Evolutionary conservation across 2,113 vertebrate genomes (phyloP).

Genomic region (Heptranchias perlo): DNA sequence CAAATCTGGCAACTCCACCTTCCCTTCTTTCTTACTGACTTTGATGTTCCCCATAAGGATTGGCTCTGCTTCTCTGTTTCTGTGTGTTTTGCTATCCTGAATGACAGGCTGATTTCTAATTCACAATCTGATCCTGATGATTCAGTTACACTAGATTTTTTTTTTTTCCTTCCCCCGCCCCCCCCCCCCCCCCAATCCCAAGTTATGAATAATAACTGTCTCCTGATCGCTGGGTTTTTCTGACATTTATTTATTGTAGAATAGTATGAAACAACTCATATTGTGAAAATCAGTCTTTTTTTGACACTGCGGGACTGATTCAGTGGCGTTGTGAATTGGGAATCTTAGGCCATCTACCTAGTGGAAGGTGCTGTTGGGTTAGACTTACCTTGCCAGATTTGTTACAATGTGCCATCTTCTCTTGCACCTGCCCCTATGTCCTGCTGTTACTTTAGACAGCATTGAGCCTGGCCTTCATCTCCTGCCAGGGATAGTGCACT

Average conservation of each 20-base stretch:
- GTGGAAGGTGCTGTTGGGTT: background rate
- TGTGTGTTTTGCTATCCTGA: background rate
- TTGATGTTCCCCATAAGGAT: too few relatives aligned
- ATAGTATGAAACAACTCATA: background rate
- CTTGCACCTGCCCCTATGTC: too few relatives aligned
- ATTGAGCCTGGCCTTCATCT: background rate
- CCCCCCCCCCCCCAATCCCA: background rate
- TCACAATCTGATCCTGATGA: background rate
- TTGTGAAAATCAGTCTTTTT: background rate
- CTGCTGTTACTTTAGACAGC: background rate
- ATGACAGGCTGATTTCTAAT: too few relatives aligned
- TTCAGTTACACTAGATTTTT: background rate
- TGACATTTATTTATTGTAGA: background rate
- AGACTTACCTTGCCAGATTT: background rate
- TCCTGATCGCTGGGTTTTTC: background rate
- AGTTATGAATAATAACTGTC: background rate
- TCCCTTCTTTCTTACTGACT: background rate
- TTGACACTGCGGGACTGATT: background rate
- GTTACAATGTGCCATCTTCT: background rate
- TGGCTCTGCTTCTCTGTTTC: background rate
- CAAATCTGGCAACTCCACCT: background rate
- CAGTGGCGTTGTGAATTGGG: background rate
- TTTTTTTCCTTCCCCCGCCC: too few relatives aligned
- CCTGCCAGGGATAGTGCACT: background rate
- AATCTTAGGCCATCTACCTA: background rate